A percentile compares a stretch with the other conserved stretches of the same genome.
phyloP scores from a whole-genome alignment of 2,113 vertebrate species.

The Dipodomys merriami region DNA sequence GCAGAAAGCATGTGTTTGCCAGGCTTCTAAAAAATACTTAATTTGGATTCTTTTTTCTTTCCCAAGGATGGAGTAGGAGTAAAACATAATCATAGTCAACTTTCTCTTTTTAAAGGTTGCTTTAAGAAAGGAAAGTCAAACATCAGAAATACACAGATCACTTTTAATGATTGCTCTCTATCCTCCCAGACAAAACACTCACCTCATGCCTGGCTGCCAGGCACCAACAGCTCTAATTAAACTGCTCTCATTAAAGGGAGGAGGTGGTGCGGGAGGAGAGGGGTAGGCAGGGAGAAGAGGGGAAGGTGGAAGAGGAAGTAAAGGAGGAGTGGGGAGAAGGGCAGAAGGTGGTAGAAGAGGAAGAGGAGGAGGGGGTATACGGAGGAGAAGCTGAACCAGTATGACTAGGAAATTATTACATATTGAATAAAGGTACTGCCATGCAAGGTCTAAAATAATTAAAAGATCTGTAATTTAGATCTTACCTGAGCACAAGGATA shows the following conservation, averaged over 20 bases:
- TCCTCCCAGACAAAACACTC: slow-evolving; percentile 12
- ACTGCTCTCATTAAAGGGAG: not conserved
- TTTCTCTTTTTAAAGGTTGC: slow-evolving; percentile 2
- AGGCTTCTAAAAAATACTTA: not conserved
- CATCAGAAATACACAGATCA: slow-evolving; percentile 18
- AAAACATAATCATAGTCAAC: slow-evolving; percentile 2
- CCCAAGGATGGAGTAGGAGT: slow-evolving; percentile 21
- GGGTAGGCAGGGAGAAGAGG: too few species aligned
- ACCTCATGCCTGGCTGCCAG: not conserved
- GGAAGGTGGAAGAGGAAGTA: too few species aligned
- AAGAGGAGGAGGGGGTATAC: too few species aligned
- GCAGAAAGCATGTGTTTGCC: slow-evolving; percentile 1
- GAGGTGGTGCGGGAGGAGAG: not conserved
- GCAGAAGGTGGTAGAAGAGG: too few species aligned
- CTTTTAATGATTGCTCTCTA: not conserved
- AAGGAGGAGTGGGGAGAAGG: too few species aligned
- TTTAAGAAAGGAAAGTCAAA: slow-evolving; percentile 38
- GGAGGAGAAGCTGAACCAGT: not conserved
- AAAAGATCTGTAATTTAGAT: not conserved
- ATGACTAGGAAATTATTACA: not conserved
- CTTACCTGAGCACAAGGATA: not conserved
- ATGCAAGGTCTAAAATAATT: slow-evolving; percentile 40
- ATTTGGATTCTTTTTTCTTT: slow-evolving; percentile 47
- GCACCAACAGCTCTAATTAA: slow-evolving; percentile 12
- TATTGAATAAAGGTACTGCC: slow-evolving; percentile 10